phyloP scores from a whole-genome alignment of 2,797 vertebrate genomes.

The Pseudotriccus pelzelni region DNA sequence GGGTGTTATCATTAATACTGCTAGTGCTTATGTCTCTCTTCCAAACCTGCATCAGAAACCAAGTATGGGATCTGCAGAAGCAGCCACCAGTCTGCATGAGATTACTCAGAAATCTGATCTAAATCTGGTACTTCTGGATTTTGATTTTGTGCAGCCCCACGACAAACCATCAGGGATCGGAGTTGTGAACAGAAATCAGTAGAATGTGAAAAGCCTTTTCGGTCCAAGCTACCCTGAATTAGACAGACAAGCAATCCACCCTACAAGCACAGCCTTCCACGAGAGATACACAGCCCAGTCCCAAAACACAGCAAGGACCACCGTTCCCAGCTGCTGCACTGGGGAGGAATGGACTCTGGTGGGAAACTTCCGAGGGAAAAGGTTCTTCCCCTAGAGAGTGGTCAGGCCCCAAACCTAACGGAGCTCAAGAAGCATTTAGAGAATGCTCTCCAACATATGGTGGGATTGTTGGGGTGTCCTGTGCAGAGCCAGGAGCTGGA shows the following conservation, averaged over 20 bases:
- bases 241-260: neutral
- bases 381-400: neutral
- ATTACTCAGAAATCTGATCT: neutral
- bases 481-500: neutral
- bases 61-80: neutral
- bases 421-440: neutral
- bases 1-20: neutral
- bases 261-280: neutral
- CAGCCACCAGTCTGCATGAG: neutral
- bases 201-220: neutral
- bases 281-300: neutral
- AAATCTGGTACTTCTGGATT: neutral
- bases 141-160: neutral
- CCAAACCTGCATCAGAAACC: neutral
- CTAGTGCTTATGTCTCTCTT: neutral
- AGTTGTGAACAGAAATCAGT: neutral
- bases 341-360: neutral
- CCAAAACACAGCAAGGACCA: neutral
- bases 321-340: neutral
- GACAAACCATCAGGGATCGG: neutral
- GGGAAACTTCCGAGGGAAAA: neutral
- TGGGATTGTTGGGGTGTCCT: neutral
- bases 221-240: neutral
- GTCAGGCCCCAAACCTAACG: neutral
- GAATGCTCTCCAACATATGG: neutral